phyloP scores from a whole-genome alignment of 2,113 vertebrate species.

The Zeus faber region DNA sequence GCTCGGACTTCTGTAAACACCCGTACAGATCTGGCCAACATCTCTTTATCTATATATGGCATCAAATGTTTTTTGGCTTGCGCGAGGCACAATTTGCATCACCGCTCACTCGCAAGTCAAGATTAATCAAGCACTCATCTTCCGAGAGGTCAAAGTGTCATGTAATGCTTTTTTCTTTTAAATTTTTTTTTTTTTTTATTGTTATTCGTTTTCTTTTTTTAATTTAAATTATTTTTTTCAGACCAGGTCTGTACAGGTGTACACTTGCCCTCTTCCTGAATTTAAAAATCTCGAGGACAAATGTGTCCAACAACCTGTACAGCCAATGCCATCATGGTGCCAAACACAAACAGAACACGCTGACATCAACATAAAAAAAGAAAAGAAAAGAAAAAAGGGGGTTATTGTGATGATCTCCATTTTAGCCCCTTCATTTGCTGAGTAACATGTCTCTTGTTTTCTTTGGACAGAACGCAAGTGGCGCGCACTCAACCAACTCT shows the following conservation, averaged over 20 bases:
- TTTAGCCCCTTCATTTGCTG: slow-evolving; percentile 43
- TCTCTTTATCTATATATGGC: slow-evolving; percentile 22
- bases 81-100: slow-evolving; percentile 33
- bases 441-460: slow-evolving; percentile 72
- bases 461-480: neutral
- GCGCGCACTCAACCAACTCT: slow-evolving; percentile 18
- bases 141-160: too few species aligned
- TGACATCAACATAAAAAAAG: slow-evolving; percentile 90
- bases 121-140: too few species aligned
- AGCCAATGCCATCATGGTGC: slow-evolving; percentile 71
- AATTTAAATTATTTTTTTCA: too few species aligned
- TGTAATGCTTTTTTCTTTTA: too few species aligned
- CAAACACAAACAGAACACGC: slow-evolving; percentile 73
- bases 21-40: too few species aligned
- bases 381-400: neutral
- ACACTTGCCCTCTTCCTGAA: slow-evolving; percentile 64
- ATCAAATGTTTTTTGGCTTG: slow-evolving; percentile 51
- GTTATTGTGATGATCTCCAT: slow-evolving; percentile 56
- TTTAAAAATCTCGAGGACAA: slow-evolving; percentile 48
- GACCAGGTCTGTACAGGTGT: slow-evolving; percentile 52
- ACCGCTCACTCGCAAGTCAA: too few species aligned
- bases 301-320: slow-evolving; percentile 54
- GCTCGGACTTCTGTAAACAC: neutral
- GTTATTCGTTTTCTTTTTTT: too few species aligned
- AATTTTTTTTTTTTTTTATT: too few species aligned